Evolutionary conservation across 37 sponge, comb jelly and placozoan species (phyloP).

Genomic region (Agelas oroides): DNA sequence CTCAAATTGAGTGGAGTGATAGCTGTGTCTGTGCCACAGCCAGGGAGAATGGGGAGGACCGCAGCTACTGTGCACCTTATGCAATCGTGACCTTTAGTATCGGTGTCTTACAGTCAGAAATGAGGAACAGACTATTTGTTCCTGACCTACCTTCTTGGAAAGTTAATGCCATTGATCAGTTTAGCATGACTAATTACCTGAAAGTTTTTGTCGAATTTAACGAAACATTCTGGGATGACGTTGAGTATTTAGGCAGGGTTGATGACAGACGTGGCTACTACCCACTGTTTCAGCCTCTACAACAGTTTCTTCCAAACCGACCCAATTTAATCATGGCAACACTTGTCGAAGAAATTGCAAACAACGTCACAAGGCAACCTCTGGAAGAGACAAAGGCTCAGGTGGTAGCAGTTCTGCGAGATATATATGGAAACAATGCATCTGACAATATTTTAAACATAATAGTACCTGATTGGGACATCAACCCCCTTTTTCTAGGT

Average conservation of each 20-base stretch:
- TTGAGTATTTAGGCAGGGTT: conserved; percentile 9
- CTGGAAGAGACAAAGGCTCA: conserved; percentile 30
- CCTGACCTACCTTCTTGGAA: conserved; percentile 51
- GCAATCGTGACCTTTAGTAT: conserved; percentile 63
- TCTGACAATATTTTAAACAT: conserved; percentile 32
- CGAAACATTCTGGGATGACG: conserved; percentile 54
- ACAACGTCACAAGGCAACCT: conserved; percentile 16
- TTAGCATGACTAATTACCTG: conserved; percentile 20
- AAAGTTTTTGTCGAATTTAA: conserved; percentile 53
- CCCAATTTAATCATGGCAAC: conserved; percentile 42
- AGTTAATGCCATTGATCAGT: conserved; percentile 23
- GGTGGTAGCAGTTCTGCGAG: conserved; percentile 47
- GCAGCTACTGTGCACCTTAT: conserved; percentile 40
- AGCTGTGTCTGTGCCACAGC: conserved; percentile 67
- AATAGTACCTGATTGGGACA: conserved; percentile 53
- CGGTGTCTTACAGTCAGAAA: conserved; percentile 56
- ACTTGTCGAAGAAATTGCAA: conserved; percentile 49
- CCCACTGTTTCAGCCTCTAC: conserved; percentile 25
- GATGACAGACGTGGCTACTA: conserved; percentile 37
- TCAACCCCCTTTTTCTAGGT: conserved; percentile 61
- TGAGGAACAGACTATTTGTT: conserved; percentile 8
- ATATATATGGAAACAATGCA: conserved; percentile 32
- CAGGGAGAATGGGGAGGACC: background rate
- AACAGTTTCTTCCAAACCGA: background rate
- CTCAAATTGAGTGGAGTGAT: conserved; percentile 42